Conservation (phyloP, 2,888 invertebrate genomes). For the Lucinisca nassula region DNA sequence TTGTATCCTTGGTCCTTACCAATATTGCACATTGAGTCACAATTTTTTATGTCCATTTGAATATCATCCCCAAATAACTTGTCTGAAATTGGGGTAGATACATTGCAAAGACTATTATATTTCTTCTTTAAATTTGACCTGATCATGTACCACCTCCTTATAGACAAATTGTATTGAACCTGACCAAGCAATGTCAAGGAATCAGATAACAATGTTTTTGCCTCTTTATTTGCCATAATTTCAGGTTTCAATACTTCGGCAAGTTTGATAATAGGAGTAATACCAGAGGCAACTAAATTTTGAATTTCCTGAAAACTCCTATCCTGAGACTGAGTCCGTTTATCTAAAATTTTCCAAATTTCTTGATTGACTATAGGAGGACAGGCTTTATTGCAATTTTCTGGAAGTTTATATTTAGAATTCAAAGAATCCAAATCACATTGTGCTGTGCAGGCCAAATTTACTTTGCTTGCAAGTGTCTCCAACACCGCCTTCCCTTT, state of each 20-base stretch:
- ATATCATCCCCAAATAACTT: conserved; percentile 26
- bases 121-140: background rate
- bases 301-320: background rate
- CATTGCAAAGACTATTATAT: background rate
- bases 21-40: background rate
- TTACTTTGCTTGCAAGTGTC: background rate
- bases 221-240: background rate
- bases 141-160: background rate
- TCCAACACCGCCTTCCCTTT: background rate
- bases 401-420: background rate
- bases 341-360: background rate
- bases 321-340: background rate
- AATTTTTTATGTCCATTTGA: conserved; percentile 2
- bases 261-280: background rate
- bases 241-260: background rate
- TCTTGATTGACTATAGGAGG: background rate
- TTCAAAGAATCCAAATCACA: background rate
- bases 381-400: too few species aligned
- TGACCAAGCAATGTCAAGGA: background rate
- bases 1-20: too few species aligned
- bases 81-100: conserved; percentile 1
- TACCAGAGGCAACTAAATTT: background rate
- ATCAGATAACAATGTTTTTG: background rate
- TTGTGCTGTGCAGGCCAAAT: background rate
- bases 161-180: background rate